Base-by-base conservation (phyloP, 2,888 invertebrate species). In the Palloptera scutellata region DNA sequence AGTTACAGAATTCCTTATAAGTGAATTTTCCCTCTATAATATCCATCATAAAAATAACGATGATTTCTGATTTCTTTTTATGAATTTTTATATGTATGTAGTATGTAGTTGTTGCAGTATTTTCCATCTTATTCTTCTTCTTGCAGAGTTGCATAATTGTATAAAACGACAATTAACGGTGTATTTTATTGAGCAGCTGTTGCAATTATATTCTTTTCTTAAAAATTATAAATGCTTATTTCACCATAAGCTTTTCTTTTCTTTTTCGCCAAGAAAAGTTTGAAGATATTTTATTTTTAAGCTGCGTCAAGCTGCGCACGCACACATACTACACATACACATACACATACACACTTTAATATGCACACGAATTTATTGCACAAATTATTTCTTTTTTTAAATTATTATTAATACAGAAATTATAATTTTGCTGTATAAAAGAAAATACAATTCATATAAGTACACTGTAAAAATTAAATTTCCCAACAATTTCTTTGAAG, bases 1-100 rank as follows among this genome's bases (percentile, higher is more conserved):
- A 76, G 81, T 84, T 84, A 84, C 84, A 83, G 77, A 83, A 82
- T 81, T 79, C 84, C 84, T 83, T 84, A 83, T 84, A 83, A 80
- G 84, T 61, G 57, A 53, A 68, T 62, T 67, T 62, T 11, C 61
- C 17, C 17, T 13, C 54, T 17, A 13, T 48, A 13, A 48, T n/a
- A 54, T 54, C 15, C 15, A 19, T 20, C 17, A 54, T 6, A 20
- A 40, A 17, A 54, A 54, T 20, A 13, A 13, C 4, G 19, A 54
- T 20, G n/a, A 19, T 54, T 17, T 13, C 59, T 13, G 12, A n/a
- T 13, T 52, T 63, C 57, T 61, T 64, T 54, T 41, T 13, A 40
- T 51, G 57, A 52, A 4, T 48, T 15, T 58, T 20, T 17, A 59
- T 1, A 41, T 52, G 41, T 3, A n/a, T 15, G 51, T 20, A 13